Evolutionary conservation across 2,797 vertebrate species (phyloP).

Genomic region (Silurus aristotelis): DNA sequence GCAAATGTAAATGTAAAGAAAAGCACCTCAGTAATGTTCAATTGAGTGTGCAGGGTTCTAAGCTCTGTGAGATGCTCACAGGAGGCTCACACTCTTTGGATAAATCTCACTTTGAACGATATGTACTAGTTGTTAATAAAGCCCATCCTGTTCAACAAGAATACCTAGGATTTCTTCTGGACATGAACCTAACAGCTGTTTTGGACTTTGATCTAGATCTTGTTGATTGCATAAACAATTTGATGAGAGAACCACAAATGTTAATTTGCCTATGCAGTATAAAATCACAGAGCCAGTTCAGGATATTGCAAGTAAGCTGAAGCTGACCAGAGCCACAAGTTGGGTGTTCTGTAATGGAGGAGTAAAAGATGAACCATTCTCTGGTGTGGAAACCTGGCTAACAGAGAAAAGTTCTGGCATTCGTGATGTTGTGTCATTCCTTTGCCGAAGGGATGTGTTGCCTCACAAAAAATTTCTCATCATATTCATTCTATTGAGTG

Average conservation of each 20-base stretch:
- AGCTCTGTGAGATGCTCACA: conserved; percentile 76
- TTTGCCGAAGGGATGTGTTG: conserved; percentile 67
- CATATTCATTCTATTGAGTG: conserved; percentile 69
- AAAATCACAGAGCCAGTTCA: conserved; percentile 69
- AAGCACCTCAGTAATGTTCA: conserved; percentile 58
- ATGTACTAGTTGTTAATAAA: conserved; percentile 80
- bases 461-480: conserved; percentile 67
- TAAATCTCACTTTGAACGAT: conserved; percentile 73
- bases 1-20: conserved; percentile 34
- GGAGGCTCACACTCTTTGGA: conserved; percentile 75
- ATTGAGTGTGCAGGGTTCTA: conserved; percentile 66
- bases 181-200: conserved; percentile 76
- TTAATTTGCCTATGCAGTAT: conserved; percentile 62
- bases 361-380: conserved; percentile 53
- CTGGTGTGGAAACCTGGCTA: conserved; percentile 64
- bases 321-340: conserved; percentile 66
- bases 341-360: conserved; percentile 75
- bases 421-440: conserved; percentile 69
- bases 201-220: conserved; percentile 83
- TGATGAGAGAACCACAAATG: conserved; percentile 59
- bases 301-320: conserved; percentile 62
- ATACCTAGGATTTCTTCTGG: conserved; percentile 72
- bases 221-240: conserved; percentile 70
- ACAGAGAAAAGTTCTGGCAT: conserved; percentile 67
- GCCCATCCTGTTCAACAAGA: conserved; percentile 69